A percentile compares a stretch with the other conserved stretches of the same genome.
phyloP scores from a whole-genome alignment of 2,888 invertebrate species.

The Girardia tigrina region DNA sequence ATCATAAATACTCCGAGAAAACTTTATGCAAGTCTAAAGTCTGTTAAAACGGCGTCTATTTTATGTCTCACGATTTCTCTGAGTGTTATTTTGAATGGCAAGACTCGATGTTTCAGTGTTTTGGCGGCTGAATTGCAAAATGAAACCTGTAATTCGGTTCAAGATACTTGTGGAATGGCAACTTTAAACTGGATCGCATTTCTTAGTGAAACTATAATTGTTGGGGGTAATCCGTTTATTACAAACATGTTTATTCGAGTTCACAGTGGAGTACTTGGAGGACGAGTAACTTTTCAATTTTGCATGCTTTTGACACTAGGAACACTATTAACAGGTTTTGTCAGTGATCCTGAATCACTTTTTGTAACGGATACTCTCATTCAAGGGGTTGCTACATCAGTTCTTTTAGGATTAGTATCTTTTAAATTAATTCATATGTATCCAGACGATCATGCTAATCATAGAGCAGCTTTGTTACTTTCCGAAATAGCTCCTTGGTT shows the following conservation, averaged over 20 bases:
- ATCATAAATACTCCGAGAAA: not conserved
- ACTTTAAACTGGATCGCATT: slow-evolving; percentile 2
- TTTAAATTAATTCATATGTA: not conserved
- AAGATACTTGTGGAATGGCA: slow-evolving; percentile 5
- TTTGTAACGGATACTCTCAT: slow-evolving; percentile 16
- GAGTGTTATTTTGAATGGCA: not conserved
- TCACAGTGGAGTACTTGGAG: not conserved
- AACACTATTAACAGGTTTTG: slow-evolving; percentile 16
- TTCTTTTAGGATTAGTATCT: not conserved
- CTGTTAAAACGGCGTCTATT: not conserved
- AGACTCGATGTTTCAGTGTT: slow-evolving; percentile 16
- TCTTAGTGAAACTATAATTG: not conserved
- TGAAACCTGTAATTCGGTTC: not conserved
- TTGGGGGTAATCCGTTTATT: not conserved
- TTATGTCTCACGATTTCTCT: not conserved
- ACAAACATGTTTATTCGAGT: slow-evolving; percentile 21
- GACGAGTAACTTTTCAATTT: not conserved
- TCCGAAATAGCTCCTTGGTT: not conserved
- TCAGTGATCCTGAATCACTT: slow-evolving; percentile 16
- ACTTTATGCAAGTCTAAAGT: slow-evolving; percentile 6
- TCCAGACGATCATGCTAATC: not conserved
- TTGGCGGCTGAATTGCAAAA: slow-evolving; percentile 24
- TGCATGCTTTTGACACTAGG: not conserved
- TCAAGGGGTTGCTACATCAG: slow-evolving; percentile 10
- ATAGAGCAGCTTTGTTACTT: not conserved